phyloP scores from a whole-genome alignment of 2,888 invertebrate genomes.

The Tridacna gigas region DNA sequence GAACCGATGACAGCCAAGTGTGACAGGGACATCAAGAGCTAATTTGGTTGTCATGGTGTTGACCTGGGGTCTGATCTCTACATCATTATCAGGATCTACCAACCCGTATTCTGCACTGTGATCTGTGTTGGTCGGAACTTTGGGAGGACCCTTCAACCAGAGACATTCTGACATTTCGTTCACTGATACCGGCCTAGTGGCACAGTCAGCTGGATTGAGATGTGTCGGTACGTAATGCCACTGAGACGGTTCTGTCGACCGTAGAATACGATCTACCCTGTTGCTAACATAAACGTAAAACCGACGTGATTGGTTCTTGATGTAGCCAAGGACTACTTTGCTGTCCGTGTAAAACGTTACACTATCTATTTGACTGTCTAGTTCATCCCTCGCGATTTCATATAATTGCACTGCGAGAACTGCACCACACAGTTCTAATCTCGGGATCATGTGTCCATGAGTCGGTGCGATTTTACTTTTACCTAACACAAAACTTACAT shows the following conservation, averaged over 20 bases:
- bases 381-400: conserved; percentile 20
- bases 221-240: conserved; percentile 5
- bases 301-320: conserved; percentile 32
- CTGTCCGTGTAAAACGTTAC: conserved; percentile 43
- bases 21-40: background rate
- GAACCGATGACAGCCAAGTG: background rate
- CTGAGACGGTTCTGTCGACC: conserved; percentile 12
- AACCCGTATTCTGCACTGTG: conserved; percentile 13
- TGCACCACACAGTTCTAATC: conserved; percentile 54
- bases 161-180: background rate
- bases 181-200: background rate
- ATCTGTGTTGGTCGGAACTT: background rate
- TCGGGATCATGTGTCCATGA: conserved; percentile 42
- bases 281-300: conserved; percentile 51
- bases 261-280: conserved; percentile 28
- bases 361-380: conserved; percentile 9
- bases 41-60: conserved; percentile 2
- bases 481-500: conserved; percentile 44
- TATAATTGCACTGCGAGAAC: conserved; percentile 43
- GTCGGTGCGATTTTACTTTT: conserved; percentile 55
- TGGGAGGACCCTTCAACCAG: background rate
- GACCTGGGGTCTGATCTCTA: conserved; percentile 37
- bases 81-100: too few relatives aligned
- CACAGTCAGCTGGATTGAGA: conserved; percentile 2
- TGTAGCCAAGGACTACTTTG: conserved; percentile 53